These are phyloP conservation scores for Eupleurogrammus muticus DNA, from an alignment of 2,797 vertebrate species.

Conservation along the genomic window DNA sequence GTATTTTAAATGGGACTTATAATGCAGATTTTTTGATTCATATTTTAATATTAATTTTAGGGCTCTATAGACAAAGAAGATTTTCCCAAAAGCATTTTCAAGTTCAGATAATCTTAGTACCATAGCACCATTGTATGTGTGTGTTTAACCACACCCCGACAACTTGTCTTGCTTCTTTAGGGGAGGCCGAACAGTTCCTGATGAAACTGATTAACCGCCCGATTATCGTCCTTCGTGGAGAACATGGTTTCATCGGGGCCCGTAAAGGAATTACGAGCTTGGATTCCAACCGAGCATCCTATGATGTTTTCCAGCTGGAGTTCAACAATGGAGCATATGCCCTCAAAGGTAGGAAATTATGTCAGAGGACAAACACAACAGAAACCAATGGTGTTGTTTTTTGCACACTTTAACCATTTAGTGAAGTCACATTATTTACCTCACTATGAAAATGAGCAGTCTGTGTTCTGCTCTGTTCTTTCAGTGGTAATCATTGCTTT, in stretches of 20 bases:
- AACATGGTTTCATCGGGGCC: slow-evolving; percentile 95
- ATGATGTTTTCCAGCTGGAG: slow-evolving; percentile 95
- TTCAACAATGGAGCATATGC: slow-evolving; percentile 92
- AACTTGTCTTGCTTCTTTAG: slow-evolving; percentile 72
- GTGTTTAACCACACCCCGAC: not conserved
- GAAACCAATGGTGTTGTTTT: not conserved
- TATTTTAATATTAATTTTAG: too few species aligned
- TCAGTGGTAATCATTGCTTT: too few species aligned
- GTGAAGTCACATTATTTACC: not conserved
- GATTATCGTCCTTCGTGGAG: slow-evolving; percentile 94
- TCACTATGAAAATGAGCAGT: too few species aligned
- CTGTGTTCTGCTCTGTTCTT: too few species aligned
- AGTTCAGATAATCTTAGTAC: too few species aligned
- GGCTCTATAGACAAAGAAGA: too few species aligned
- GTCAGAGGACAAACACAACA: not conserved
- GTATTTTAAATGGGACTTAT: too few species aligned
- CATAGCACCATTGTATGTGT: too few species aligned
- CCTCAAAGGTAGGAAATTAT: slow-evolving; percentile 86
- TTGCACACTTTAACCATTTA: not conserved
- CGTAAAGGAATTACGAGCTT: slow-evolving; percentile 91
- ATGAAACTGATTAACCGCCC: slow-evolving; percentile 98
- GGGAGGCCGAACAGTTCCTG: slow-evolving; percentile 91
- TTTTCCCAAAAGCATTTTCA: too few species aligned
- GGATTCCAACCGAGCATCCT: slow-evolving; percentile 94
- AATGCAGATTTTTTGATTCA: too few species aligned